Conservation (phyloP, 2,888 invertebrate genomes). For the Charanyca ferruginea region DNA sequence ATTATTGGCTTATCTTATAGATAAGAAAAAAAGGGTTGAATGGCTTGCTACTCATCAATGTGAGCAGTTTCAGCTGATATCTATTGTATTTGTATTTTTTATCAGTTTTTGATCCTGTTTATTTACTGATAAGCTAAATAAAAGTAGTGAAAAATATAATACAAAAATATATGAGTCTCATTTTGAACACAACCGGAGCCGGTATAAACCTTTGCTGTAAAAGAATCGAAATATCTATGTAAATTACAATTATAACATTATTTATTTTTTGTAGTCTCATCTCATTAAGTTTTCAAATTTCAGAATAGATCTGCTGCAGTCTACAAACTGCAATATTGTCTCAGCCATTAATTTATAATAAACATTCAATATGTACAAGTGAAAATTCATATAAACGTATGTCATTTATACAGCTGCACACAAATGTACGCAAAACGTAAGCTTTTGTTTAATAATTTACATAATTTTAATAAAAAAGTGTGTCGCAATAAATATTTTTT, state of each 20-base stretch:
- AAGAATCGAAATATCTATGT: too few species aligned
- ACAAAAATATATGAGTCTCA: neutral
- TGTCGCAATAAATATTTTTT: constrained; percentile 37
- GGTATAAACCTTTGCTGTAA: too few species aligned
- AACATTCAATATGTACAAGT: constrained; percentile 33
- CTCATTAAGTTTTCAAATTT: too few species aligned
- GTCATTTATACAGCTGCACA: constrained; percentile 71
- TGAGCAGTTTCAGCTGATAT: constrained; percentile 5
- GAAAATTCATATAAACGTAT: constrained; percentile 49
- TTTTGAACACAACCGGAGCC: neutral
- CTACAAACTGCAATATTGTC: constrained; percentile 28
- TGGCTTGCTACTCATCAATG: constrained; percentile 8
- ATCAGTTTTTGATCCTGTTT: constrained; percentile 40
- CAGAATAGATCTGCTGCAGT: constrained; percentile 27
- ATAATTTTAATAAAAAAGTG: constrained; percentile 51
- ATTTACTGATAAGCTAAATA: constrained; percentile 8
- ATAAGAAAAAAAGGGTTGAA: constrained; percentile 29
- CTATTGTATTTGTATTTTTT: constrained; percentile 22
- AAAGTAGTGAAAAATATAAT: neutral
- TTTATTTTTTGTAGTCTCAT: neutral
- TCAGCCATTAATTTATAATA: constrained; percentile 25
- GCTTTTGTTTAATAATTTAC: constrained; percentile 54
- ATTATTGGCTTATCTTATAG: constrained; percentile 26
- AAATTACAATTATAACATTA: too few species aligned
- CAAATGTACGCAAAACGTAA: constrained; percentile 35